Percentiles rank a stretch among this genome's conserved stretches.
phyloP scores from a whole-genome alignment of 92 coral and sea anemone genomes.

The Umimayanthus chanpuru region DNA sequence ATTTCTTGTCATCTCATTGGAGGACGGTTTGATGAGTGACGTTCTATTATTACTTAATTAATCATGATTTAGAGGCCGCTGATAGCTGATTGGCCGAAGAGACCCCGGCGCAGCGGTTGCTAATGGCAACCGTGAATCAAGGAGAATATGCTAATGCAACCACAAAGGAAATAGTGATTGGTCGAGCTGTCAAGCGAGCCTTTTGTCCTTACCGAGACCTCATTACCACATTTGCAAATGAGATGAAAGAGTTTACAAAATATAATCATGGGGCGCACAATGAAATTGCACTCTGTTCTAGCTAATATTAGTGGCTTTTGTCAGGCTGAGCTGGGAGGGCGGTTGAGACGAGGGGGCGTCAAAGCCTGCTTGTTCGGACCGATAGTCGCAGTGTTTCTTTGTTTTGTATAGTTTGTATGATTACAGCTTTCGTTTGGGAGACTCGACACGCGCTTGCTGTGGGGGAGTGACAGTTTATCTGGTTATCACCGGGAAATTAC shows the following conservation, averaged over 20 bases:
- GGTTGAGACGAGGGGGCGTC: slow-evolving; percentile 69
- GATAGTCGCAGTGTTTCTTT: slow-evolving; percentile 49
- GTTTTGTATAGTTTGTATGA: slow-evolving; percentile 46
- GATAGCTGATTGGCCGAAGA: slow-evolving; percentile 75
- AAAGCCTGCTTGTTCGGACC: slow-evolving; percentile 48
- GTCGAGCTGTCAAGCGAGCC: slow-evolving; percentile 73
- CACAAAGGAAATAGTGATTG: slow-evolving; percentile 58
- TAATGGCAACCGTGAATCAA: slow-evolving; percentile 78
- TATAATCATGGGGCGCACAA: slow-evolving; percentile 82
- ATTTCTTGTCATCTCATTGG: slow-evolving; percentile 92
- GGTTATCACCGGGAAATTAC: slow-evolving; percentile 28
- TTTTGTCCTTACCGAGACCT: slow-evolving; percentile 84
- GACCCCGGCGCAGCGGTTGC: slow-evolving; percentile 71
- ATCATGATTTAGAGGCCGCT: slow-evolving; percentile 86
- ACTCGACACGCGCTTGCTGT: slow-evolving; percentile 15
- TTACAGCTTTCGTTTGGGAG: slow-evolving; percentile 56
- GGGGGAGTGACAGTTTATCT: slow-evolving; percentile 39
- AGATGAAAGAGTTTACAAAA: slow-evolving; percentile 86
- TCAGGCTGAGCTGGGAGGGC: slow-evolving; percentile 69
- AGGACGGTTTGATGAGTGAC: slow-evolving; percentile 91
- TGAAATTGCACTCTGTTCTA: slow-evolving; percentile 64
- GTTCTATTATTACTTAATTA: slow-evolving; percentile 98
- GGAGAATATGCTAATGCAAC: slow-evolving; percentile 94
- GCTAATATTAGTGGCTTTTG: slow-evolving; percentile 78
- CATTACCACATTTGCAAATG: slow-evolving; percentile 99